phyloP scores from a whole-genome alignment of 2,113 vertebrate genomes.

The Origma solitaria region DNA sequence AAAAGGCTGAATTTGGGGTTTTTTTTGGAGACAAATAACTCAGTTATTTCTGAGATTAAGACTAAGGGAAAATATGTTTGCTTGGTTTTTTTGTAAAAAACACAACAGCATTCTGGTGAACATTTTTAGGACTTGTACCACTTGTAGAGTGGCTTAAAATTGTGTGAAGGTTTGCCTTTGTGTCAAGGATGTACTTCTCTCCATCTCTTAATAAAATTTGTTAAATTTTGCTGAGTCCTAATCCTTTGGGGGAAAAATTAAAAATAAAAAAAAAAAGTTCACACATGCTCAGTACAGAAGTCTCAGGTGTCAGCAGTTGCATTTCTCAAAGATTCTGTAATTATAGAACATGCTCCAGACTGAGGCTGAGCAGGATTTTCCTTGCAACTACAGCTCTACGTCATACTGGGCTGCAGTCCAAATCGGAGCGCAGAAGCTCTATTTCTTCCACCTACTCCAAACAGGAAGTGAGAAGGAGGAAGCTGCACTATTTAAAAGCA shows the following conservation, averaged over 20 bases:
- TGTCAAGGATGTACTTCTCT: not conserved
- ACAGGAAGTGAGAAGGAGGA: conserved; percentile 60
- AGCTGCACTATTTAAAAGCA: conserved; percentile 49
- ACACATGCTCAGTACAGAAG: not conserved
- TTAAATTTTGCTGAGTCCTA: not conserved
- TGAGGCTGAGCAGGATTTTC: conserved; percentile 58
- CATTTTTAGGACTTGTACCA: not conserved
- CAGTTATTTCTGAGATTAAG: not conserved
- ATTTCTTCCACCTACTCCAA: conserved; percentile 46
- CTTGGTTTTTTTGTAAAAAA: not conserved
- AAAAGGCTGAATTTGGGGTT: not conserved
- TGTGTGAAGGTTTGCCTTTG: not conserved
- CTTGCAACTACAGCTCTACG: conserved; percentile 5
- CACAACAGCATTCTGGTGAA: not conserved
- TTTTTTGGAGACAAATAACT: not conserved
- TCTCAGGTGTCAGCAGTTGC: conserved; percentile 53
- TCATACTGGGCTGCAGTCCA: conserved; percentile 47
- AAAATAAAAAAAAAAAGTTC: not conserved
- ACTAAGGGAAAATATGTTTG: not conserved
- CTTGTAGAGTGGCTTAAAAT: not conserved
- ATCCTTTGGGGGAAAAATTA: not conserved
- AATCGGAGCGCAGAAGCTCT: not conserved
- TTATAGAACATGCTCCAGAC: conserved; percentile 42
- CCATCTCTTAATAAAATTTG: not conserved
- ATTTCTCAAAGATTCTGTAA: conserved; percentile 53